Percentiles rank a stretch among this genome's conserved stretches.
phyloP scores from a whole-genome alignment of 2,888 invertebrate species.

The Teleogryllus oceanicus region DNA sequence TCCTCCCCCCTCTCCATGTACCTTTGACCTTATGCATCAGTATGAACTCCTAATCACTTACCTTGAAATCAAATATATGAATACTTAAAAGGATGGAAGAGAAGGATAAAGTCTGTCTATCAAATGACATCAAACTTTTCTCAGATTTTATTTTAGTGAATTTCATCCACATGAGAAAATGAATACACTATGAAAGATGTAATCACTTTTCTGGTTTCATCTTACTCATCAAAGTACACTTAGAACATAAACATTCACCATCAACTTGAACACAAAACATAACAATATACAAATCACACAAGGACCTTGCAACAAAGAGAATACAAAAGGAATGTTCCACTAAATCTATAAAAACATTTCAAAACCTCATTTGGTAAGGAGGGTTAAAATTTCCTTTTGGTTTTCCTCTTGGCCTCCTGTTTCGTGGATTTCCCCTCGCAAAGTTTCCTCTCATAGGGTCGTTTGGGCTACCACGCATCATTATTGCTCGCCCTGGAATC shows the following conservation, averaged over 20 bases:
- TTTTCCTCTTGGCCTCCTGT: constrained; percentile 29
- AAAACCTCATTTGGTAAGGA: constrained; percentile 33
- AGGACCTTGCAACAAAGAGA: not conserved
- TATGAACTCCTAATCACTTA: too few relatives aligned
- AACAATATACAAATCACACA: not conserved
- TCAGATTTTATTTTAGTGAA: too few relatives aligned
- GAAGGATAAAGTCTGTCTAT: too few relatives aligned
- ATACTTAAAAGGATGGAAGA: too few relatives aligned
- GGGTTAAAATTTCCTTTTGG: constrained; percentile 29
- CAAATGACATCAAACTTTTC: too few relatives aligned
- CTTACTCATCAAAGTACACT: not conserved
- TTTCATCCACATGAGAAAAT: too few relatives aligned
- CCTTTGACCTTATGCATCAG: too few relatives aligned
- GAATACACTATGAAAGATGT: too few relatives aligned
- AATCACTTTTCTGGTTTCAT: too few relatives aligned
- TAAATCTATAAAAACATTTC: constrained; percentile 18
- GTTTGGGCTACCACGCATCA: constrained; percentile 25
- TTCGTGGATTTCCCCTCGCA: constrained; percentile 25
- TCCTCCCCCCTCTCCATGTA: too few relatives aligned
- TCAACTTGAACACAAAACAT: not conserved
- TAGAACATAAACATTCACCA: not conserved
- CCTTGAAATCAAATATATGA: too few relatives aligned
- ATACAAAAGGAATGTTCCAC: not conserved
- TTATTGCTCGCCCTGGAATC: too few relatives aligned
- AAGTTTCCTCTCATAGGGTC: constrained; percentile 28